Evolutionary conservation across 1,140 invertebrate genomes (phyloP).

Genomic region (Leptinotarsa undecemlineata): DNA sequence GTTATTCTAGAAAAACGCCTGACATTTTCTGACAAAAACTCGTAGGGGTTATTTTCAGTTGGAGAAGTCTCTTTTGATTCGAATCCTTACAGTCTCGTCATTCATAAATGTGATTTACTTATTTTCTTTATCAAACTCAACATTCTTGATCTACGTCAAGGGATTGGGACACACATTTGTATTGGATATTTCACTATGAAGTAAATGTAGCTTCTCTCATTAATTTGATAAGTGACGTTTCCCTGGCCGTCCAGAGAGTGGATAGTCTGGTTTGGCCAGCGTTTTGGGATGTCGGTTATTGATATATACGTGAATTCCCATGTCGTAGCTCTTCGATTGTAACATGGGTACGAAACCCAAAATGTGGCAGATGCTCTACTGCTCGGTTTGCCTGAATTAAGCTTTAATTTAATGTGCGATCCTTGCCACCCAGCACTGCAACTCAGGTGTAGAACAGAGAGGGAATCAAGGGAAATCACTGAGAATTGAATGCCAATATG

Average conservation of each 20-base stretch:
- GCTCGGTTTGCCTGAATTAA: conserved; percentile 28
- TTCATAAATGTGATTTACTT: no score
- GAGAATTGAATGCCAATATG: no score
- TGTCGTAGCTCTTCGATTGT: conserved; percentile 23
- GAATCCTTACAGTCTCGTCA: no score
- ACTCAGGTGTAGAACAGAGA: background rate
- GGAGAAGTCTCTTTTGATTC: no score
- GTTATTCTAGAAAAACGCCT: no score
- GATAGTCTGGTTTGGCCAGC: conserved; percentile 1
- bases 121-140: no score
- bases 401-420: conserved; percentile 31
- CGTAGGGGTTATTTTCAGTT: no score
- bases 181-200: conserved; percentile 1
- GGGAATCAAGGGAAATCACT: background rate
- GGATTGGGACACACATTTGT: background rate
- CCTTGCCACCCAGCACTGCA: background rate
- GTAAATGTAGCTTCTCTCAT: conserved; percentile 15
- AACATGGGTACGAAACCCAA: conserved; percentile 30
- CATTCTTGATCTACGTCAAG: background rate
- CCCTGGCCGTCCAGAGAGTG: background rate
- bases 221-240: conserved; percentile 18
- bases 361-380: conserved; percentile 18
- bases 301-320: conserved; percentile 36
- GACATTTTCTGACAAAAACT: no score
- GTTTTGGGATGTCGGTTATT: conserved; percentile 30